A percentile compares a stretch with the other conserved stretches of the same genome.
Evolutionary conservation across 1,140 invertebrate genomes (phyloP).

Genomic region (Saccostrea echinata): DNA sequence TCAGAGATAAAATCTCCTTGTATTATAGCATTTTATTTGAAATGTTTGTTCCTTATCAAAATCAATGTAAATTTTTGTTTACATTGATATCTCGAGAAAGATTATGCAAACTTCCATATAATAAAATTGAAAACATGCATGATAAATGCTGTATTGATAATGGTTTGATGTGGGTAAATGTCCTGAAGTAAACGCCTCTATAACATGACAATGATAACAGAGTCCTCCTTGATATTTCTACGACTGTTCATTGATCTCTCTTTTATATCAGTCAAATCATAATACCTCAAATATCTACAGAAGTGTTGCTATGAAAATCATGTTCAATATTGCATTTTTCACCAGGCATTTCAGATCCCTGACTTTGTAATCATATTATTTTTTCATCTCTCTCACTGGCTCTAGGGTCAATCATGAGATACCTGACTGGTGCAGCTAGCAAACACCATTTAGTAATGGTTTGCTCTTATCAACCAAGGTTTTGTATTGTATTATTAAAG

Average conservation of each 20-base stretch:
- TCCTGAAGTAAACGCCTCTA: neutral
- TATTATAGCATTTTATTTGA: neutral
- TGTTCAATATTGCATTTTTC: slow-evolving; percentile 31
- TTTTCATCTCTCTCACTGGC: neutral
- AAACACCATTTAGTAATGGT: neutral
- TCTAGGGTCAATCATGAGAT: neutral
- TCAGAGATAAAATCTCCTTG: neutral
- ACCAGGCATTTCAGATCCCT: neutral
- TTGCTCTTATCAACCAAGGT: slow-evolving; percentile 14
- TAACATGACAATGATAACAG: neutral
- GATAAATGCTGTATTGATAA: neutral
- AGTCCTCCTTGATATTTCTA: neutral
- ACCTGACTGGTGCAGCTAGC: neutral
- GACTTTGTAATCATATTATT: neutral
- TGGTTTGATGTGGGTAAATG: neutral
- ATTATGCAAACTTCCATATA: slow-evolving; percentile 9
- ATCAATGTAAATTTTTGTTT: neutral
- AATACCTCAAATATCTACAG: neutral
- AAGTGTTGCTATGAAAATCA: neutral
- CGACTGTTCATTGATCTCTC: neutral
- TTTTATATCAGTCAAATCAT: slow-evolving; percentile 25
- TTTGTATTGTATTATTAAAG: neutral
- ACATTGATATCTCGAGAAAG: neutral
- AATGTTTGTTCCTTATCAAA: neutral
- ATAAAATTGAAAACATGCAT: slow-evolving; percentile 15